Conservation (phyloP, 2,797 vertebrate species). For the Otolemur crassicaudatus region DNA sequence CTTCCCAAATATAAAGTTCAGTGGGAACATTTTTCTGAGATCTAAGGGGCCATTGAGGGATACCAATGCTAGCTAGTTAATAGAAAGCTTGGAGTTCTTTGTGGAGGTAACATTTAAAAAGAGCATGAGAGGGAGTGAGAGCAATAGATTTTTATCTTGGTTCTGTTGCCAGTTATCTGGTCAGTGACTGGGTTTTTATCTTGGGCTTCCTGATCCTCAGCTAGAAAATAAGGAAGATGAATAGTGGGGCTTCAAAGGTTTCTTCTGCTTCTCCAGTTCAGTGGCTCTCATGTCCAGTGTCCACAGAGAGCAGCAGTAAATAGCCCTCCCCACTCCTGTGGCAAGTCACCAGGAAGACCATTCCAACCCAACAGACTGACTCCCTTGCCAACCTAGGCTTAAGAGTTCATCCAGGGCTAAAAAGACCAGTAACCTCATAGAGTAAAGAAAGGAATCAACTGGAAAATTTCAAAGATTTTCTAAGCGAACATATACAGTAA, state of each 20-base stretch:
- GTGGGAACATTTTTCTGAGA: neutral
- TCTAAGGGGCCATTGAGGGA: neutral
- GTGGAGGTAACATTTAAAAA: neutral
- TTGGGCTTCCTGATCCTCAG: neutral
- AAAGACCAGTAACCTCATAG: neutral
- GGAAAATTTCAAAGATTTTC: neutral
- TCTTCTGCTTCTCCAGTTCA: neutral
- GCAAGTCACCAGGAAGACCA: neutral
- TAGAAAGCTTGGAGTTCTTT: neutral
- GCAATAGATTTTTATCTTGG: neutral
- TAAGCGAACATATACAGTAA: neutral
- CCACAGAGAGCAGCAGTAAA: neutral
- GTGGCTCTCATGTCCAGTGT: neutral
- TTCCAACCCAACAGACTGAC: neutral
- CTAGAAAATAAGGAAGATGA: neutral
- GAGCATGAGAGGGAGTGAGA: neutral
- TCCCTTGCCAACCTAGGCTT: neutral
- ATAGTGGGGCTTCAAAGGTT: neutral
- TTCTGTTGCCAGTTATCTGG: neutral
- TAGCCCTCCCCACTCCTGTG: neutral
- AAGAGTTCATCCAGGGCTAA: neutral
- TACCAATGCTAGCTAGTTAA: neutral
- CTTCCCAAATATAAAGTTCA: neutral
- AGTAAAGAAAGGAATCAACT: neutral
- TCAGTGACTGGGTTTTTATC: neutral